Base-by-base conservation (phyloP, 30 jellyfish, hydroid and myxozoan species). In the Aurelia aurita complex sp. Pacific region DNA sequence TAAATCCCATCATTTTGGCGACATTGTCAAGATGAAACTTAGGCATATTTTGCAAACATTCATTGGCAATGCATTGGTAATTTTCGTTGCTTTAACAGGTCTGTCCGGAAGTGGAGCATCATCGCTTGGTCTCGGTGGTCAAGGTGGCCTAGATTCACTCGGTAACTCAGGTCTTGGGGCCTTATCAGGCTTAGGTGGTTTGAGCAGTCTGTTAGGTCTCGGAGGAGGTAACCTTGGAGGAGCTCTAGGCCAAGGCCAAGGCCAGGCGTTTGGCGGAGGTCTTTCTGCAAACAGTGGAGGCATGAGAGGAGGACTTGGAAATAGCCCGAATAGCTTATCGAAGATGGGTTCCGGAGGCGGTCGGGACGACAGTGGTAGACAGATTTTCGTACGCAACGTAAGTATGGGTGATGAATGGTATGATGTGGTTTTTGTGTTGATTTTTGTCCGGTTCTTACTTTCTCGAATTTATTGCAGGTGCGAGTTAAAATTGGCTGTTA, bases 341-440 rank as follows among this genome's bases (percentile, higher is more conserved):
- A 68, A 69, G 85, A 70, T 70, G 43, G 73, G 92, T 32, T 72
- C 92, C 62, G 89, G 96, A 40, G 67, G 87, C 79, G 78, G 88
- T 35, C 85, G 92, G 33, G 92, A 82, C 57, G 85, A 70, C 79
- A 78, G 89, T 42, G 91, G 88, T 71, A 73, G 85, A 74, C 94
- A 89, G 84, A 97, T 94, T 51, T 94, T 94, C 88, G 97, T 94
- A 4, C 89, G 98, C 74, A 94, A 94, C 70, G 98, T 94, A 94
- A 94, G 98, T 94, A 94, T 78, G 38, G 18, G 68, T 60, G 87
- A 67, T 43, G 72, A 87, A 43, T 35, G 35, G 77, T 76, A 18
- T 43, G 81, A 68, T 68, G 69, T 69, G 60, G 85, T 82, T 33
- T 16, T 36, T 18, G 77, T 6, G n/a, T 70, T 69, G 29, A 15